Base-by-base conservation (phyloP, 2,113 vertebrate genomes). In the Silurus asotus region DNA sequence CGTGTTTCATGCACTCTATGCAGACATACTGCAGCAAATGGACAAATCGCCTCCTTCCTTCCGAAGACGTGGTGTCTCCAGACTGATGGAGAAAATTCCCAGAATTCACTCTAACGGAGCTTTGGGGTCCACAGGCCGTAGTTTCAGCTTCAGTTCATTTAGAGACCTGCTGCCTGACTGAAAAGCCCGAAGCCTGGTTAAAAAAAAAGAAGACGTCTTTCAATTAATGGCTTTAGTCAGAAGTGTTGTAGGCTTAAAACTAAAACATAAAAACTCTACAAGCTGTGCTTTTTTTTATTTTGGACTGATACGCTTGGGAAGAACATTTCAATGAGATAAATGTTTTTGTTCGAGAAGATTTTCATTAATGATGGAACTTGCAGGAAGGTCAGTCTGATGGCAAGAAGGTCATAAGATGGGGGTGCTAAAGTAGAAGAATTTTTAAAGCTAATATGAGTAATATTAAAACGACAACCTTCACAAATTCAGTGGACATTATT, bases 41-140 rank as follows among this genome's bases (percentile, higher is more conserved):
- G 93, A 91, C 5, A 92, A 93, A 86, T 94, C 93, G 6, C 94
- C 94, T 0, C 93, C 93, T 15, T 91, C 94, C 55, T 94, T 94
- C 90, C 93, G 95, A 88, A 92, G 93, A 72, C 93, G 94, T 76
- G 91, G 92, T 0, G 92, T 92, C 64, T 96, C 95, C 3, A 95
- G 95, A 86, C 91, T 95, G 82, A 94, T 96, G 94, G 95, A 96
- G 83, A 95, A 95, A 88, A 95, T 96, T 49, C 95, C 95, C 3
- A 94, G 90, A 83, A 94, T 96, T 87, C 94, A 94, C 7, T 94
- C 92, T 81, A 95, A 93, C 56, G 74, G 80, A 0, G 64, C 87
- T 9, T 69, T 88, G 80, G 84, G 84, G 8, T 76, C 87, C 49
- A 78, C 87, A 0, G 87, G 87, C 19, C 87, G 87, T 48, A 88